These are phyloP conservation scores for Drosophila siamana DNA, from an alignment of 2,888 invertebrate species.

Conservation along the genomic window DNA sequence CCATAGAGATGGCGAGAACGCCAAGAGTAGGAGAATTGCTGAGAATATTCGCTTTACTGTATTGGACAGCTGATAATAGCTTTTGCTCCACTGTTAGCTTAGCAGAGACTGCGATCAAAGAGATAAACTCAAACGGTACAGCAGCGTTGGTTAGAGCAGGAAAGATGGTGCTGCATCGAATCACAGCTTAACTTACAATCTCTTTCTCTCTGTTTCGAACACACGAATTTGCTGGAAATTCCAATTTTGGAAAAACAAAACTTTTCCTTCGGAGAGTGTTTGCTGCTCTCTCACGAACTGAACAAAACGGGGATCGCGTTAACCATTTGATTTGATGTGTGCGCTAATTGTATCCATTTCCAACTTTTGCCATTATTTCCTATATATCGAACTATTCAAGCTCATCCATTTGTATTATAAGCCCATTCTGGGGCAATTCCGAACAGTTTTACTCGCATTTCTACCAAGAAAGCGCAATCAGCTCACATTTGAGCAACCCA, in stretches of 20 bases:
- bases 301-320: no score
- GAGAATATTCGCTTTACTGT: neutral
- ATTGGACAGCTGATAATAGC: neutral
- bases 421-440: slow-evolving; percentile 47
- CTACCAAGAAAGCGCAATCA: slow-evolving; percentile 47
- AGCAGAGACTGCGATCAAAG: neutral
- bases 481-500: slow-evolving; percentile 26
- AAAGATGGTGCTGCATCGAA: neutral
- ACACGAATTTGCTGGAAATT: neutral
- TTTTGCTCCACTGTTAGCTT: neutral
- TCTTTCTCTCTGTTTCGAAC: neutral
- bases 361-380: neutral
- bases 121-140: neutral
- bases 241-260: neutral
- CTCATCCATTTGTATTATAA: slow-evolving; percentile 32
- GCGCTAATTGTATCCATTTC: neutral
- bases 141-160: neutral
- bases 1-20: slow-evolving; percentile 40
- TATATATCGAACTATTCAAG: slow-evolving; percentile 8
- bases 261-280: neutral
- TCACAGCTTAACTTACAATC: neutral
- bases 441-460: slow-evolving; percentile 40
- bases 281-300: neutral
- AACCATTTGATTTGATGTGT: neutral
- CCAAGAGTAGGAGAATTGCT: neutral